These are phyloP conservation scores for Festucalex cinctus DNA, from an alignment of 2,113 vertebrate species.

Conservation along the genomic window DNA sequence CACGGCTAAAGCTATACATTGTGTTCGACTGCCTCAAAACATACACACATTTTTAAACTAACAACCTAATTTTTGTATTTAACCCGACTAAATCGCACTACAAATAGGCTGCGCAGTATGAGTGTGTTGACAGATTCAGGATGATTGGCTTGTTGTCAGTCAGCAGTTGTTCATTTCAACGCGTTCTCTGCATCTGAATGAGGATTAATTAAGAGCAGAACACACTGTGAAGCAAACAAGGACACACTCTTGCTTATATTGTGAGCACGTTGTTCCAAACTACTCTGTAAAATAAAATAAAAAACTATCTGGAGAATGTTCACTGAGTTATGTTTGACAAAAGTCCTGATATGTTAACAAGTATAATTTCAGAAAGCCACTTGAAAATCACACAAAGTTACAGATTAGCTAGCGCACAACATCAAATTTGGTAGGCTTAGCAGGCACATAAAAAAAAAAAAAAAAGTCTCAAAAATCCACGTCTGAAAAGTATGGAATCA, in stretches of 20 bases:
- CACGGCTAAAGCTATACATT: background rate
- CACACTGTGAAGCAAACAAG: background rate
- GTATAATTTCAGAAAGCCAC: no score
- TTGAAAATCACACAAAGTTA: background rate
- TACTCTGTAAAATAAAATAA: background rate
- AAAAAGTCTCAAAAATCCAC: no score
- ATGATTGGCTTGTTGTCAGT: background rate
- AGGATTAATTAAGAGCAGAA: slow-evolving; percentile 2
- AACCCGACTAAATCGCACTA: background rate
- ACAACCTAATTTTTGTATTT: background rate
- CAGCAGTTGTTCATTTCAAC: background rate
- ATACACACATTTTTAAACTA: background rate
- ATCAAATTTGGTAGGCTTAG: no score
- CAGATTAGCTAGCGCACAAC: background rate
- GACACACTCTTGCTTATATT: background rate
- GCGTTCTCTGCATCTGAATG: background rate
- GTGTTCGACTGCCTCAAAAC: background rate
- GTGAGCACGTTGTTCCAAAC: background rate
- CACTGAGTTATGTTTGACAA: background rate
- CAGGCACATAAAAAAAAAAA: no score
- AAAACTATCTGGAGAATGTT: background rate
- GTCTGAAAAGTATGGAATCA: no score
- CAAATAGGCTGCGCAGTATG: background rate
- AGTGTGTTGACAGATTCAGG: background rate
- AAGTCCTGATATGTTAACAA: background rate